Conservation (phyloP, 1,140 invertebrate genomes). For the Cydia fagiglandana region DNA sequence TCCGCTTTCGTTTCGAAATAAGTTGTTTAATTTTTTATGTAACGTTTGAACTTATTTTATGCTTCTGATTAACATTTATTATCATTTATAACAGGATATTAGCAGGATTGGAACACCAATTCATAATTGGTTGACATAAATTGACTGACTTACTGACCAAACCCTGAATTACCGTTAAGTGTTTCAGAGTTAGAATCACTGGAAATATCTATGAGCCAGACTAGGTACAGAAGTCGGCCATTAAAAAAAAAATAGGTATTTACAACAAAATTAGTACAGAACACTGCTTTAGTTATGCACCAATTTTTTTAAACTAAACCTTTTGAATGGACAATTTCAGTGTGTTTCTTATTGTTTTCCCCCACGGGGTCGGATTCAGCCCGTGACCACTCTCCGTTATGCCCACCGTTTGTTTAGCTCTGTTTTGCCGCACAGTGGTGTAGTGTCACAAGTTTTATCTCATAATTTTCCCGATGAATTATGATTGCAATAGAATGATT, state of each 20-base stretch:
- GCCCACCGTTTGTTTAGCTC: neutral
- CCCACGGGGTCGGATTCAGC: neutral
- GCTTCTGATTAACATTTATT: slow-evolving; percentile 8
- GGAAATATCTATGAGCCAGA: too few relatives aligned
- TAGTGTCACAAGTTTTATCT: neutral
- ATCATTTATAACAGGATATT: neutral
- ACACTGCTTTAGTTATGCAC: too few relatives aligned
- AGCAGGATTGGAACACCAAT: neutral
- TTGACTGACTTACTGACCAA: too few relatives aligned
- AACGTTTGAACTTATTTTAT: neutral
- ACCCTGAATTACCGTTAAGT: too few relatives aligned
- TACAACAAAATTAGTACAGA: too few relatives aligned
- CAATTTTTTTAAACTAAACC: too few relatives aligned
- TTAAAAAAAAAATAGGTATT: too few relatives aligned
- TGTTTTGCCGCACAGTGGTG: slow-evolving; percentile 14
- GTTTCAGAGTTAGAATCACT: too few relatives aligned
- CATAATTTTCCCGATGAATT: neutral
- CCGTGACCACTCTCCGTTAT: slow-evolving; percentile 15
- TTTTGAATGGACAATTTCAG: too few relatives aligned
- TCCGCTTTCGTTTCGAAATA: slow-evolving; percentile 38
- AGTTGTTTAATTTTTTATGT: slow-evolving; percentile 1
- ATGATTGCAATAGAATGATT: too few relatives aligned
- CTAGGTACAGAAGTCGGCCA: too few relatives aligned
- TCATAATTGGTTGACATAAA: too few relatives aligned
- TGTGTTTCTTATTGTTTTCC: neutral